A percentile compares a stretch with the other conserved stretches of the same genome.
phyloP scores from a whole-genome alignment of 2,113 vertebrate genomes.

The Trachemys scripta region DNA sequence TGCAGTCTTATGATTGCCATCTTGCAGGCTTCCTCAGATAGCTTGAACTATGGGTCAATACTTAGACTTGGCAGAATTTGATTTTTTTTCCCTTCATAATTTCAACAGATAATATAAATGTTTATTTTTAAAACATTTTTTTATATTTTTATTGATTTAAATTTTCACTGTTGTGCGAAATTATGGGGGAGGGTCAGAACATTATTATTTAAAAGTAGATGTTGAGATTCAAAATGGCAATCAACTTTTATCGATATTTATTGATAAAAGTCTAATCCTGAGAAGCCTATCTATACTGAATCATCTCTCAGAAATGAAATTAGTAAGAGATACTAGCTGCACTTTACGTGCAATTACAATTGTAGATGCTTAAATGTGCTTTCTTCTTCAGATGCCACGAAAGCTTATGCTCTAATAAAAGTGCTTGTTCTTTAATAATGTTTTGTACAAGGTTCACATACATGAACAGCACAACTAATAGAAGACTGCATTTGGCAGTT shows the following conservation, averaged over 20 bases:
- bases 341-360: neutral
- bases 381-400: too few relatives aligned
- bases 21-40: neutral
- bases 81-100: neutral
- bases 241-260: neutral
- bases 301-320: neutral
- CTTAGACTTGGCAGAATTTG: neutral
- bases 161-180: neutral
- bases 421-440: neutral
- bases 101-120: neutral
- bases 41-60: neutral
- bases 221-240: neutral
- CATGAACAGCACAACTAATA: neutral
- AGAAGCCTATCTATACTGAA: neutral
- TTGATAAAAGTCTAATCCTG: neutral
- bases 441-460: neutral
- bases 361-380: neutral
- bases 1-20: neutral
- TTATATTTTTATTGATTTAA: neutral
- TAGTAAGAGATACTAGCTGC: neutral
- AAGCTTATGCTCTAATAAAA: neutral
- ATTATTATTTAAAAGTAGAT: neutral
- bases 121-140: neutral
- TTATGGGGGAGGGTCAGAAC: neutral
- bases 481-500: neutral